Conservation (phyloP, 2,113 vertebrate species). For the Bothrops jararaca region DNA sequence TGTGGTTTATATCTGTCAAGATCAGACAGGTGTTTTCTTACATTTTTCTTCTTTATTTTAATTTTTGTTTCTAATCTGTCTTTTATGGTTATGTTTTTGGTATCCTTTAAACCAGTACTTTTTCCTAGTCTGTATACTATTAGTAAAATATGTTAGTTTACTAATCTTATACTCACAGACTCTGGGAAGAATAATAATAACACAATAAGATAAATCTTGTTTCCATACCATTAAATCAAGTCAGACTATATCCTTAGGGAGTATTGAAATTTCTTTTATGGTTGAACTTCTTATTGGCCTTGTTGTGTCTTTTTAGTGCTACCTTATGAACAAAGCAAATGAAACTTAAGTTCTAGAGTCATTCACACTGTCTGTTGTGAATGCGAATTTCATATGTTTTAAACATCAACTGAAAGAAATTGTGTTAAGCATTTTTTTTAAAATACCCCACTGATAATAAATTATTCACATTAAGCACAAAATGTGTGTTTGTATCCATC, state of each 20-base stretch:
- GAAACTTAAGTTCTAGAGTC: background rate
- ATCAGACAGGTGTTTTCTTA: too few relatives aligned
- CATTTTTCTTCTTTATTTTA: too few relatives aligned
- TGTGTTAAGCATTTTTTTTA: constrained; percentile 39
- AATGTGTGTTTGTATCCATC: background rate
- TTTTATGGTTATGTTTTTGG: too few relatives aligned
- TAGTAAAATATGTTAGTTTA: background rate
- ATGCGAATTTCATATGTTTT: background rate
- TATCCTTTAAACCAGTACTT: background rate
- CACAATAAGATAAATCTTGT: background rate
- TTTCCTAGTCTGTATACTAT: too few relatives aligned
- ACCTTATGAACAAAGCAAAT: background rate
- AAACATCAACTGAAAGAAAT: background rate
- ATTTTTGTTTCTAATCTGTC: too few relatives aligned
- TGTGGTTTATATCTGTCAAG: too few relatives aligned
- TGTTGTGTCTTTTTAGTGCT: background rate
- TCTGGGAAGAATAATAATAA: background rate
- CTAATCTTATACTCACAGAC: background rate
- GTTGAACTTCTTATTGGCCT: background rate
- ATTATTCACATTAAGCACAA: constrained; percentile 32
- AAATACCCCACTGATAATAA: constrained; percentile 30
- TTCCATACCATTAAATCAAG: background rate
- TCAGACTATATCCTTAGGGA: background rate
- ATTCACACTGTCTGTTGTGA: background rate
- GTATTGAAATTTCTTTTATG: background rate